Evolutionary conservation across 2,113 vertebrate species (phyloP).

Genomic region (Shinisaurus crocodilurus): DNA sequence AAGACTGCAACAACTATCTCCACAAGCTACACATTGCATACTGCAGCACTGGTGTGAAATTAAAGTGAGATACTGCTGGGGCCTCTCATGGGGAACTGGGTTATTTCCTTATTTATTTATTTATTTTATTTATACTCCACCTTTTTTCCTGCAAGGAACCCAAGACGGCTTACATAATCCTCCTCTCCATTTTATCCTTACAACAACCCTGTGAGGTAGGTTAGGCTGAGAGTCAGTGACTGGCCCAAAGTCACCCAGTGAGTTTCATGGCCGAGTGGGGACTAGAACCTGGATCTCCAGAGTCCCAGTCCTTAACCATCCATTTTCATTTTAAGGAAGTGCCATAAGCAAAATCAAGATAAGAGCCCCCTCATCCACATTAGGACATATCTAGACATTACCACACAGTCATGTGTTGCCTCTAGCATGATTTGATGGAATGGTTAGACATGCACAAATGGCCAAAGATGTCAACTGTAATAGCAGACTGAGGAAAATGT

Average conservation of each 20-base stretch:
- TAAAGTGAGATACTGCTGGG: not conserved
- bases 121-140: too few relatives aligned
- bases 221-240: too few relatives aligned
- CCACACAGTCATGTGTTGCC: not conserved
- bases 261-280: too few relatives aligned
- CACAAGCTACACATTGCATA: not conserved
- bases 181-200: too few relatives aligned
- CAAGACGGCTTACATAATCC: too few relatives aligned
- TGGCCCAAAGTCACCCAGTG: too few relatives aligned
- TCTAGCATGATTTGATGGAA: not conserved
- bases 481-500: not conserved
- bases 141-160: too few relatives aligned
- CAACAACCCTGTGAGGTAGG: too few relatives aligned
- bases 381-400: not conserved
- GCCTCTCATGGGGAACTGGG: not conserved
- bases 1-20: not conserved
- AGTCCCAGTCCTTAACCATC: not conserved
- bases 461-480: not conserved
- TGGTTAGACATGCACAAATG: not conserved
- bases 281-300: too few relatives aligned
- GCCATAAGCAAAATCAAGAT: not conserved
- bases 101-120: too few relatives aligned
- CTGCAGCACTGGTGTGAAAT: not conserved
- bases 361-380: not conserved
- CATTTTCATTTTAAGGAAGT: not conserved